phyloP scores from a whole-genome alignment of 2,888 invertebrate genomes.

The Acanthosoma haemorrhoidale region DNA sequence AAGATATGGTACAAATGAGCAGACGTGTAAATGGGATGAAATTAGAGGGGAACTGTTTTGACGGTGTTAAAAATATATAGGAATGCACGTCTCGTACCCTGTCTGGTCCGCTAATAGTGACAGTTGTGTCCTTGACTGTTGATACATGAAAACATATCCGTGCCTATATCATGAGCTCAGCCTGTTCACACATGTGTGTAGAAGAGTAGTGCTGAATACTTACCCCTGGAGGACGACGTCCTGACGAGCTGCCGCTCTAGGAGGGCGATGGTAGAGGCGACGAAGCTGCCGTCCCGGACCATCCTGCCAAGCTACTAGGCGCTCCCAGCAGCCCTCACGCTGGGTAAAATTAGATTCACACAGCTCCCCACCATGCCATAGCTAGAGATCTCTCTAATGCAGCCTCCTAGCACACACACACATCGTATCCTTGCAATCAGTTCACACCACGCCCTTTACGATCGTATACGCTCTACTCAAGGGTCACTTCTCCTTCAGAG shows the following conservation, averaged over 20 bases:
- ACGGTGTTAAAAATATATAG: background rate
- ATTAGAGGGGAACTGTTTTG: background rate
- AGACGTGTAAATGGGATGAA: background rate
- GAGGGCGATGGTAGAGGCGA: conserved; percentile 55
- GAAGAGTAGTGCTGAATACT: background rate
- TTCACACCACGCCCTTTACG: background rate
- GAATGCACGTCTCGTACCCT: background rate
- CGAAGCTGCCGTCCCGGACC: conserved; percentile 50
- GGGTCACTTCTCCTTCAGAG: too few relatives aligned
- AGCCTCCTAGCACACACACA: background rate
- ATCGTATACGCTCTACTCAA: too few relatives aligned
- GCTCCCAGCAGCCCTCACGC: conserved; percentile 47
- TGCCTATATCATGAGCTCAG: background rate
- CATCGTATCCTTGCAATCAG: background rate
- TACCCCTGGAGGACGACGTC: background rate
- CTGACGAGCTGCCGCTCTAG: conserved; percentile 47
- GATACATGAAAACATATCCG: background rate
- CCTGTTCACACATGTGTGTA: background rate
- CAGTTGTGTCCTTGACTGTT: too few relatives aligned
- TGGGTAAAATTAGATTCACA: conserved; percentile 8
- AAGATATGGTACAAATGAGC: too few relatives aligned
- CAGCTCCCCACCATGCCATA: background rate
- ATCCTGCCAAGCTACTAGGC: conserved; percentile 53
- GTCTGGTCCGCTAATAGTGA: background rate
- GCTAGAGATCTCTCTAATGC: too few relatives aligned